A percentile compares a stretch with the other conserved stretches of the same genome.
These are phyloP conservation scores for Agrotis segetum DNA, from an alignment of 2,888 invertebrate genomes.

Conservation along the genomic window DNA sequence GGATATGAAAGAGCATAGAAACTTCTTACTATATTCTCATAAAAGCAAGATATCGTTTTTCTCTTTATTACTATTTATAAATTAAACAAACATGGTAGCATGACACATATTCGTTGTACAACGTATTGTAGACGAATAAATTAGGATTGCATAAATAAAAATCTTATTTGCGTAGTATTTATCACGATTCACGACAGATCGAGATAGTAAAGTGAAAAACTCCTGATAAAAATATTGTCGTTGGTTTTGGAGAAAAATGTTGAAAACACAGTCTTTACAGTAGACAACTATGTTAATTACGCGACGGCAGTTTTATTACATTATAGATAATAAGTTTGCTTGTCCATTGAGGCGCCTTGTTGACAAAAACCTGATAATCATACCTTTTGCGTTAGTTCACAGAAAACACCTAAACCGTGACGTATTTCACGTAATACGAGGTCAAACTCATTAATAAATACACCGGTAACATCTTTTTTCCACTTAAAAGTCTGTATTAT, in stretches of 20 bases:
- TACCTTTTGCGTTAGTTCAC: slow-evolving; percentile 41
- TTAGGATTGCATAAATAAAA: neutral
- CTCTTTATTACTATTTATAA: slow-evolving; percentile 15
- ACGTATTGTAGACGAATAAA: slow-evolving; percentile 26
- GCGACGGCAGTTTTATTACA: slow-evolving; percentile 29
- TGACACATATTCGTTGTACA: neutral
- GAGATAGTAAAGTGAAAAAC: slow-evolving; percentile 6
- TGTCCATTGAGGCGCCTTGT: slow-evolving; percentile 63
- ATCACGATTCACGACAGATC: slow-evolving; percentile 24
- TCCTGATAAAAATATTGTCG: slow-evolving; percentile 6
- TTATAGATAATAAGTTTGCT: slow-evolving; percentile 32
- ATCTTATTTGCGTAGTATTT: slow-evolving; percentile 32
- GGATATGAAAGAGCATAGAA: neutral
- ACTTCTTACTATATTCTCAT: neutral
- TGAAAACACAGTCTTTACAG: slow-evolving; percentile 4
- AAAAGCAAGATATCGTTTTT: neutral
- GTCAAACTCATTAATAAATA: slow-evolving; percentile 45
- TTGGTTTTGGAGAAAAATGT: slow-evolving; percentile 3
- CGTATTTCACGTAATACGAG: slow-evolving; percentile 28
- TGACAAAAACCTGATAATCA: slow-evolving; percentile 68
- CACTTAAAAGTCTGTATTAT: slow-evolving; percentile 66
- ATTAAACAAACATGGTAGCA: slow-evolving; percentile 35
- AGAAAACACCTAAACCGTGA: slow-evolving; percentile 30
- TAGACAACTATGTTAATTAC: slow-evolving; percentile 16
- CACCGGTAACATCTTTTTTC: slow-evolving; percentile 25